phyloP scores from a whole-genome alignment of 1,140 invertebrate genomes.

The Odontomachus brunneus region DNA sequence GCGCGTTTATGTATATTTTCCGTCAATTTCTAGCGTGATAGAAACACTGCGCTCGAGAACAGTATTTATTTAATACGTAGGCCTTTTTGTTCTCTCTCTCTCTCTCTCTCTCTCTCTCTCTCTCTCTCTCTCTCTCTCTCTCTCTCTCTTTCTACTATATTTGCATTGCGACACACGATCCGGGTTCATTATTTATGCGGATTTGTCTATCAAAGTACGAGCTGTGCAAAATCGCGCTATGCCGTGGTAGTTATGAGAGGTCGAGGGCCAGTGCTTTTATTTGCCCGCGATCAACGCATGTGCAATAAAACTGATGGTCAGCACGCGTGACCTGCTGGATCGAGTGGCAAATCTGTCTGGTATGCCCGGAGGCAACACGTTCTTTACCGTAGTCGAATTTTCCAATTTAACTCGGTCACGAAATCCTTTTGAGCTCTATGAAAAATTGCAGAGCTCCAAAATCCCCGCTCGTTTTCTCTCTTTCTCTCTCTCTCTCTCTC shows the following conservation, averaged over 20 bases:
- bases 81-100: too few relatives aligned
- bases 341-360: conserved; percentile 33
- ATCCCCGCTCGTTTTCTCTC: too few relatives aligned
- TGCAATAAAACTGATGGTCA: conserved; percentile 21
- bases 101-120: too few relatives aligned
- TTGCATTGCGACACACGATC: background rate
- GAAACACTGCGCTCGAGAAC: background rate
- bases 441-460: conserved; percentile 25
- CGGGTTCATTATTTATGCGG: conserved; percentile 15
- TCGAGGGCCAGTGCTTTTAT: conserved; percentile 14
- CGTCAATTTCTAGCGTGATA: background rate
- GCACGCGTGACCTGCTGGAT: background rate
- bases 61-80: conserved; percentile 1
- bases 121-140: too few relatives aligned
- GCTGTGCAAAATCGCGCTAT: background rate
- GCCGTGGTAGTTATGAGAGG: background rate
- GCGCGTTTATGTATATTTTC: background rate
- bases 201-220: background rate
- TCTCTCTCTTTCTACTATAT: conserved; percentile 9
- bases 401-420: conserved; percentile 43
- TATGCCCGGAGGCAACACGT: background rate
- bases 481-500: too few relatives aligned
- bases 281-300: conserved; percentile 14
- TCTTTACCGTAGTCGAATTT: conserved; percentile 33
- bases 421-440: conserved; percentile 15